Percentiles rank a stretch among this genome's conserved stretches.
Conservation (phyloP, 64 coral and sea anemone genomes). For the Porites australiensis region DNA sequence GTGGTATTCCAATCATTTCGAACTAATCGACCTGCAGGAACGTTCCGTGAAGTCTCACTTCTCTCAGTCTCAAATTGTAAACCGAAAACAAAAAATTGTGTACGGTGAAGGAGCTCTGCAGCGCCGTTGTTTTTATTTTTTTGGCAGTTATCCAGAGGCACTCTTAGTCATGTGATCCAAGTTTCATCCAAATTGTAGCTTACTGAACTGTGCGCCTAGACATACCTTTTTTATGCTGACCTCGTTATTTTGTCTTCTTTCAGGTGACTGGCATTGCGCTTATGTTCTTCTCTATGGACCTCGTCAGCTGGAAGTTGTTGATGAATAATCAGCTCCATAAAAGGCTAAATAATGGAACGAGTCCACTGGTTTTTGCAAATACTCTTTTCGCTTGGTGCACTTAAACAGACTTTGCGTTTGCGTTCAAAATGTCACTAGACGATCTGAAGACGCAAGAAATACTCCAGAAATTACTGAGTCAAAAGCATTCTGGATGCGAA, state of each 20-base stretch:
- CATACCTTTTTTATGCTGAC: neutral
- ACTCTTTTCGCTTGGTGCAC: neutral
- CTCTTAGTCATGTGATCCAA: no score
- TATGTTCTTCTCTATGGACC: constrained; percentile 86
- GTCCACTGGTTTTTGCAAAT: neutral
- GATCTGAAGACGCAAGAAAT: neutral
- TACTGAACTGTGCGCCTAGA: neutral
- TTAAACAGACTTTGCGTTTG: neutral
- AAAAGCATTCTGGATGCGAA: neutral
- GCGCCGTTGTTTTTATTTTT: no score
- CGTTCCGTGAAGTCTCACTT: no score
- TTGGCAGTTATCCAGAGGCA: no score
- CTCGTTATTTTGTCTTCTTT: neutral
- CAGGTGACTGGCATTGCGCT: constrained; percentile 93
- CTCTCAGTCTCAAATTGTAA: no score
- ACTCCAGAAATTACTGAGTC: neutral
- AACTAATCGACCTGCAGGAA: no score
- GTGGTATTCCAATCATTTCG: no score
- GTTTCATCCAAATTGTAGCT: no score
- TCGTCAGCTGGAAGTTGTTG: constrained; percentile 67
- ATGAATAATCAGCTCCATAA: neutral
- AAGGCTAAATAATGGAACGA: neutral
- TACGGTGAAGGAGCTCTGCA: no score
- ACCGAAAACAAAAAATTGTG: no score
- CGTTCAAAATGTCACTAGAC: neutral